These are phyloP conservation scores for Oreochromis tanganicae DNA, from an alignment of 2,113 vertebrate species.

Conservation along the genomic window DNA sequence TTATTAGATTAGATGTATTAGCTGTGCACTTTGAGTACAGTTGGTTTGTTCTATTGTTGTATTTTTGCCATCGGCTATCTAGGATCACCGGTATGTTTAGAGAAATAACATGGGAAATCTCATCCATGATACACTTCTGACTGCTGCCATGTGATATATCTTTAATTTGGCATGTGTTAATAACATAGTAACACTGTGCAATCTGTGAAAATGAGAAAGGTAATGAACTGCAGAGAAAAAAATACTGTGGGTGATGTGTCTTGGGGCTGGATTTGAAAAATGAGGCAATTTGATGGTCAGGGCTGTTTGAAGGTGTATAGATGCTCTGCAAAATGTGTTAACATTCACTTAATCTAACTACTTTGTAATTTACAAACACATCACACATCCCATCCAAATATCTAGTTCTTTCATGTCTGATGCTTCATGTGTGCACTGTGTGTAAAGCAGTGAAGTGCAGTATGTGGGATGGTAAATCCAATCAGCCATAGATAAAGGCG, in stretches of 20 bases:
- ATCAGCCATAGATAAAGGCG: background rate
- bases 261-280: background rate
- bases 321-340: background rate
- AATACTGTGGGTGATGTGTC: background rate
- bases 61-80: background rate
- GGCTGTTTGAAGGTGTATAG: background rate
- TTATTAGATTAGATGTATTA: background rate
- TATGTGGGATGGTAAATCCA: background rate
- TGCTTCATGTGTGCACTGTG: background rate
- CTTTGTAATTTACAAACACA: background rate
- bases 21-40: background rate
- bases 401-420: background rate
- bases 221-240: background rate
- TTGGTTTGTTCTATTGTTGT: background rate
- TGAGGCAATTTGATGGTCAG: background rate
- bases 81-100: background rate
- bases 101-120: background rate
- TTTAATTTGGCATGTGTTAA: background rate
- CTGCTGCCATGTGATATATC: background rate
- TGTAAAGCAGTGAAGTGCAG: background rate
- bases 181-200: background rate
- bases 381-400: background rate
- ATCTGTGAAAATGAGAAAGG: background rate
- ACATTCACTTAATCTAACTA: background rate
- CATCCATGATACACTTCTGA: background rate